A percentile compares a stretch with the other conserved stretches of the same genome.
phyloP scores from a whole-genome alignment of 1,140 invertebrate genomes.

The Polypedilum pembai region DNA sequence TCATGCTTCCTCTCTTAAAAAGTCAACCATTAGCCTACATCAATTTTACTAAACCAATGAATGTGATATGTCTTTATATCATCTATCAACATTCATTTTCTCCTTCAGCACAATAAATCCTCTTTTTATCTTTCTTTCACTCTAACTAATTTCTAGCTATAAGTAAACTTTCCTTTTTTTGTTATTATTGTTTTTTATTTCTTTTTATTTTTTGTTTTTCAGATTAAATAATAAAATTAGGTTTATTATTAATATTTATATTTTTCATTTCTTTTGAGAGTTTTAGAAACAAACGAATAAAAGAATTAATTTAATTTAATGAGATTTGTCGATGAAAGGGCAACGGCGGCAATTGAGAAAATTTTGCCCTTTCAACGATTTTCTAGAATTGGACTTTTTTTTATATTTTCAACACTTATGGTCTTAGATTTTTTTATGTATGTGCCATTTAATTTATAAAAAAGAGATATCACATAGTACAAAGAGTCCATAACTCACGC shows the following conservation, averaged over 20 bases:
- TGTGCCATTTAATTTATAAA: background rate
- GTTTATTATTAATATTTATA: background rate
- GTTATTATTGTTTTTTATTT: background rate
- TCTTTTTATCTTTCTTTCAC: background rate
- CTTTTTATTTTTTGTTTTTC: background rate
- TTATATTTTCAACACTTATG: too few relatives aligned
- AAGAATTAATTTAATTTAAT: too few relatives aligned
- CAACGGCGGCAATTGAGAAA: too few relatives aligned
- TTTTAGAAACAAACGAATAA: too few relatives aligned
- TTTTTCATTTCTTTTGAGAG: background rate
- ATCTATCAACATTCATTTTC: background rate
- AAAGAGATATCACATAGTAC: constrained; percentile 25
- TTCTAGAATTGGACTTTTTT: too few relatives aligned
- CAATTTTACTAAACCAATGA: background rate
- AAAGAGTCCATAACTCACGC: constrained; percentile 26
- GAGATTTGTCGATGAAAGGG: too few relatives aligned
- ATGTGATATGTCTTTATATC: background rate
- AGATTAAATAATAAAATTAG: constrained; percentile 11
- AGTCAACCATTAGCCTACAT: background rate
- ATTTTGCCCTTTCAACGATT: too few relatives aligned
- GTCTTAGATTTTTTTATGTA: too few relatives aligned
- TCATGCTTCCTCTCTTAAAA: background rate
- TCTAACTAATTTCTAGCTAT: background rate
- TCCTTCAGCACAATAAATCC: background rate
- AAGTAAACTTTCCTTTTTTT: background rate